Evolutionary conservation across 2,113 vertebrate species (phyloP).

Genomic region (Ptilonorhynchus violaceus): DNA sequence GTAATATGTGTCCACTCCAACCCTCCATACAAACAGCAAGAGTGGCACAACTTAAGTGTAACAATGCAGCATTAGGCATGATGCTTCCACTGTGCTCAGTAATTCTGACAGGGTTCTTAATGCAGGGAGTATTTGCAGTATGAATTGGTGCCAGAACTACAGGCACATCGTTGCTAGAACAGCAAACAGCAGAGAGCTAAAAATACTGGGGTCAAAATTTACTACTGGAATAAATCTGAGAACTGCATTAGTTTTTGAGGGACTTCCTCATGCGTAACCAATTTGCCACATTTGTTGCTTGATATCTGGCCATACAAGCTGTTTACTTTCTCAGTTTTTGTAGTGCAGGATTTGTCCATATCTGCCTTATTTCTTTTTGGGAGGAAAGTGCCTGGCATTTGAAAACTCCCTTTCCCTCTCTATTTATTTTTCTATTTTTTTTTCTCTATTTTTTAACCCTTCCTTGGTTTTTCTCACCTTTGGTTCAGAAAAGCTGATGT

Average conservation of each 20-base stretch:
- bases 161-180: neutral
- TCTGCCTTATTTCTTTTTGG: neutral
- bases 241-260: neutral
- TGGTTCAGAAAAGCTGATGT: neutral
- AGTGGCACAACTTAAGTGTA: neutral
- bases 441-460: neutral
- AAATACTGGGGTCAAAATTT: conserved; percentile 1
- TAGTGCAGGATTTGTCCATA: neutral
- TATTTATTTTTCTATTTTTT: neutral
- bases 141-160: neutral
- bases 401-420: neutral
- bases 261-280: neutral
- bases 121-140: neutral
- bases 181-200: neutral
- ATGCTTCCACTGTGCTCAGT: neutral
- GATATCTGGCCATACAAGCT: neutral
- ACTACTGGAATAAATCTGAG: neutral
- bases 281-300: neutral
- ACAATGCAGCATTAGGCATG: neutral
- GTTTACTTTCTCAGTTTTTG: neutral
- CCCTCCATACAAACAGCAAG: neutral
- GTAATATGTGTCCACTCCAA: neutral
- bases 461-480: conserved; percentile 22
- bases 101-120: neutral
- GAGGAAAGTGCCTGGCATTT: neutral